These are phyloP conservation scores for Synaphobranchus kaupii DNA, from an alignment of 2,797 vertebrate species.

Conservation along the genomic window DNA sequence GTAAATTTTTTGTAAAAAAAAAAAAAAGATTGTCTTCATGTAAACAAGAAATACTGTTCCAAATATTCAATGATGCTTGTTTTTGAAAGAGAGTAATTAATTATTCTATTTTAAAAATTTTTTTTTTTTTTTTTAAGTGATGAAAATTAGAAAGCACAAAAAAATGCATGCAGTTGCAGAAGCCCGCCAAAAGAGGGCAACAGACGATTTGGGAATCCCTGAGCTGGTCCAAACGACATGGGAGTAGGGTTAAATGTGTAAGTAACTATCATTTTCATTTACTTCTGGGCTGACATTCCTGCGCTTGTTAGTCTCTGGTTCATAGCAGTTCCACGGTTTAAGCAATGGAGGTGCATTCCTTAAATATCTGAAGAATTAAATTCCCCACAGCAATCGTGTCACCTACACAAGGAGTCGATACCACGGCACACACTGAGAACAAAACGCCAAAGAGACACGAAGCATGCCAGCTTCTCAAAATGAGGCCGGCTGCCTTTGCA, in stretches of 20 bases:
- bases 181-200: conserved; percentile 81
- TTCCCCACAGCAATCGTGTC: conserved; percentile 67
- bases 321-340: conserved; percentile 60
- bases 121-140: background rate
- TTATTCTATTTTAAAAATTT: background rate
- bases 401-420: conserved; percentile 59
- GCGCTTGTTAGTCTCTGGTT: conserved; percentile 64
- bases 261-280: conserved; percentile 76
- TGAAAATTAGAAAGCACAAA: background rate
- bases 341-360: conserved; percentile 61
- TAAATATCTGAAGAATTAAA: conserved; percentile 62
- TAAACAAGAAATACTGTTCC: background rate
- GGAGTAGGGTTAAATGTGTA: conserved; percentile 71
- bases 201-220: conserved; percentile 72
- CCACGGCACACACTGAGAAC: conserved; percentile 43
- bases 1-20: background rate
- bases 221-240: conserved; percentile 36
- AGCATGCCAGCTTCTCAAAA: conserved; percentile 37
- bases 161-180: conserved; percentile 61
- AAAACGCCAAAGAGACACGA: conserved; percentile 41
- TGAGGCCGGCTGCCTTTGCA: background rate
- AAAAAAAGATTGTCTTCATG: background rate
- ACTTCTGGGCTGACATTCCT: conserved; percentile 59
- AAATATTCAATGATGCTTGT: background rate
- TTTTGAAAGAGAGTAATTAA: background rate